Base-by-base conservation (phyloP, 2,797 vertebrate species). In the Mormyrops attenuatus region DNA sequence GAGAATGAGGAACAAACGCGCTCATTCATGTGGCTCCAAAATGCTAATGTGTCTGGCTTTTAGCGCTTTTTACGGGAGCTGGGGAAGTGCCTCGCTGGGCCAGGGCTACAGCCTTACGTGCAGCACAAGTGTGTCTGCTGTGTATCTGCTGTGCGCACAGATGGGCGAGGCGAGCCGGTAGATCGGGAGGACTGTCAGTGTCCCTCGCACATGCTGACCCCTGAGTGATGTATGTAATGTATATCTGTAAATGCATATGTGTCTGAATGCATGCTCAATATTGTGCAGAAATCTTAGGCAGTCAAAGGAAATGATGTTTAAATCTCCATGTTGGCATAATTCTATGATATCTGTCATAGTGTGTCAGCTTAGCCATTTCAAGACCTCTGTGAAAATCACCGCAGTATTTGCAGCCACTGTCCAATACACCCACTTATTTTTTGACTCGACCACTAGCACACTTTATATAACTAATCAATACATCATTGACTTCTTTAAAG, bases 21-120 rank as follows among this genome's bases (percentile, higher is more conserved):
- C 93, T 95, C 90, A 96, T 97, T 97, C 96, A 97, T 91, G 3
- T n/a, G 91, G 92, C 91, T 96, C 96, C 96, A 97, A 96, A 96
- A 96, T 97, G 96, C 96, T 95, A 97, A 97, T 97, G 95, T 93
- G 94, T 93, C 95, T 93, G 93, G 95, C 94, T 95, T 96, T 96
- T 95, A 96, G 96, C 94, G 95, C 95, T 92, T 93, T 96, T 96
- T 96, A 95, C 95, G 95, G 96, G 95, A 92, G 94, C 95, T 96
- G 95, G 94, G 93, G 90, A 89, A 90, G 92, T 92, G 92, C 91
- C 92, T 92, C 17, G 3, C 88, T 91, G 92, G 90, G 92, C 90
- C 90, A 90, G 89, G 91, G 93, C 88, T 77, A 90, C n/a, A 80
- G 88, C 92, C 73, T 90, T 91, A 90, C 89, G 92, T 92, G 93